Evolutionary conservation across 92 coral and sea anemone genomes (phyloP), one percentile per base, ranked within the genome.

Genomic region (Ricordea florida): DNA sequence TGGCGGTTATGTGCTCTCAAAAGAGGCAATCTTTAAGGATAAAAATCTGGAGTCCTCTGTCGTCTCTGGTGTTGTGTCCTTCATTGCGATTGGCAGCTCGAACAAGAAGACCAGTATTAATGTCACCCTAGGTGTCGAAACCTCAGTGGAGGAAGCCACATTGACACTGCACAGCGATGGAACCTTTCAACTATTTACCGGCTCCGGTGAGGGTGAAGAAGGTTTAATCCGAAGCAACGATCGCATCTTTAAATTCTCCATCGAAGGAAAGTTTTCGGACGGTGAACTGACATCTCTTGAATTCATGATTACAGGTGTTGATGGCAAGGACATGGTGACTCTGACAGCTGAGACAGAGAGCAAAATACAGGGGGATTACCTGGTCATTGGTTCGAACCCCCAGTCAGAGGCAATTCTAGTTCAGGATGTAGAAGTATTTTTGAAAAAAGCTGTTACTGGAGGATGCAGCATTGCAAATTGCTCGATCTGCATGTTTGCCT

Each of bases 1-100:
- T 9, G 90, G 91, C 22, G 94, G 94, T 50, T 75, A 78, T 71
- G 94, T 74, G 0, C 35, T 82, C 1, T 60, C 87, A 1, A 72
- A 68, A n/a, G 65, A 85, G 18, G 80, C 41, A n/a, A 26, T 68
- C 10, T 50, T 49, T 18, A 35, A 49, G 20, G 36, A 49, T 0
- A 23, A 24, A 32, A 10, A 14, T 1, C 1, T 7, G 13, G 21
- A 52, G 8, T 23, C n/a, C 51, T 38, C 42, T 5, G 8, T 22
- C 30, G 22, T 69, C 2, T 0, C 2, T 0, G 76, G 76, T 33
- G 41, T 24, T 24, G 41, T 57, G 51, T 51, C 76, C 22, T 69
- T 69, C 15, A 53, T 52, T 30, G 20, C 51, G 17, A 52, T 51
- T 69, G 63, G 6, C 35, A 63, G 28, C 24, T 26, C 15, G 16